Conservation (phyloP, 2,888 invertebrate genomes). For the Acleris sparsana region DNA sequence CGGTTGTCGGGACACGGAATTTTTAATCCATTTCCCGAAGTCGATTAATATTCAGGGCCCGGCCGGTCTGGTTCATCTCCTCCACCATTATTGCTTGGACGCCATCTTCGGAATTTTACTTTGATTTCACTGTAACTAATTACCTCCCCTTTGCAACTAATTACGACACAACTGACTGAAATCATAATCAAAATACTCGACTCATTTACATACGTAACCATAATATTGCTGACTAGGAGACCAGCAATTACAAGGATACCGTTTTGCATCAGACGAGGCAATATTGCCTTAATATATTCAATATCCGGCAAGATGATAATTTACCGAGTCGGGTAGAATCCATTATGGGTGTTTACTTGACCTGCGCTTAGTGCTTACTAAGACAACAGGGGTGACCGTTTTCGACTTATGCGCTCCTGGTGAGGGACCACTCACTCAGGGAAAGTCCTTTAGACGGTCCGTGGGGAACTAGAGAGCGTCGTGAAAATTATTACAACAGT, state of each 20-base stretch:
- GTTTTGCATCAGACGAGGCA: conserved; percentile 66
- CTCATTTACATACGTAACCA: conserved; percentile 54
- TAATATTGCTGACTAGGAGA: conserved; percentile 47
- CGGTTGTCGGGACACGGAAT: conserved; percentile 76
- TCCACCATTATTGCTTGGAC: conserved; percentile 77
- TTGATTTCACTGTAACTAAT: conserved; percentile 77
- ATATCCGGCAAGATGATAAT: conserved; percentile 82
- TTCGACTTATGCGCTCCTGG: conserved; percentile 52
- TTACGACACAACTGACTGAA: conserved; percentile 43
- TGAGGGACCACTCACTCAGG: conserved; percentile 42
- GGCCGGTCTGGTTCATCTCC: conserved; percentile 84
- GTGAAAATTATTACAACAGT: conserved; percentile 16
- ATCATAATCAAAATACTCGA: conserved; percentile 39
- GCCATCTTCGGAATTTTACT: conserved; percentile 63
- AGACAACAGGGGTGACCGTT: conserved; percentile 80
- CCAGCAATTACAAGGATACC: conserved; percentile 70
- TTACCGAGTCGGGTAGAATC: conserved; percentile 76
- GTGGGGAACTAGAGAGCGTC: conserved; percentile 38
- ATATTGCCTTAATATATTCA: conserved; percentile 81
- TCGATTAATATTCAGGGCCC: conserved; percentile 83
- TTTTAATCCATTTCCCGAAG: conserved; percentile 84
- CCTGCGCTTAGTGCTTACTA: conserved; percentile 82
- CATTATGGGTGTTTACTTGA: conserved; percentile 84
- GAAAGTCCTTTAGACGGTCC: conserved; percentile 44
- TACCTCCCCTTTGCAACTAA: conserved; percentile 70